These are phyloP conservation scores for Rattus norvegicus DNA, from an alignment of 2,113 vertebrate species.

Conservation along the genomic window DNA sequence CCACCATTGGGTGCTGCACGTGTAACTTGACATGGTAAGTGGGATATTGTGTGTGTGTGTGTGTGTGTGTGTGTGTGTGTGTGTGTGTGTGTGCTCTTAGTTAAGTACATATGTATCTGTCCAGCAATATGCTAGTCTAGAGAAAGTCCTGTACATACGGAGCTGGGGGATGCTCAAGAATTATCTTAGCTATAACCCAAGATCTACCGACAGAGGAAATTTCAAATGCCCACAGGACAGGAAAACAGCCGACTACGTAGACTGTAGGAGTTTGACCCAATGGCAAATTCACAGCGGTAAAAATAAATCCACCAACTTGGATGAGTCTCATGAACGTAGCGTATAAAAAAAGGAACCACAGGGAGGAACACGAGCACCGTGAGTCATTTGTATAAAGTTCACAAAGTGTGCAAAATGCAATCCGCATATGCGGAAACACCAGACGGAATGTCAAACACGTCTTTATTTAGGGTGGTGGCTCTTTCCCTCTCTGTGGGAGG, in stretches of 20 bases:
- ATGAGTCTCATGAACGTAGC: background rate
- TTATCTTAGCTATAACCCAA: background rate
- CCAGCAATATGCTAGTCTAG: background rate
- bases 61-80: too few relatives aligned
- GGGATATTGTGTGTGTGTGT: background rate
- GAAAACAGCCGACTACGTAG: background rate
- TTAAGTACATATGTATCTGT: background rate
- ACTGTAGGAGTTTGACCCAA: background rate
- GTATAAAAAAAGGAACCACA: slow-evolving; percentile 4
- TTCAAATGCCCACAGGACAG: background rate
- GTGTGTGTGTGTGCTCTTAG: too few relatives aligned
- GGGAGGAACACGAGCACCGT: background rate
- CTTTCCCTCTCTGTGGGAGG: background rate
- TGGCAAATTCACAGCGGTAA: background rate
- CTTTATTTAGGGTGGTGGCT: slow-evolving; percentile 8
- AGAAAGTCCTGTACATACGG: background rate
- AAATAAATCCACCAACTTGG: slow-evolving; percentile 21
- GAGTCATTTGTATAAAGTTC: slow-evolving; percentile 24
- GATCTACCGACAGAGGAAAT: background rate
- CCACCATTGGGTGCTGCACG: background rate
- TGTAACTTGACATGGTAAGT: background rate
- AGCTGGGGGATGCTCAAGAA: background rate
- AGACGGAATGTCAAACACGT: background rate
- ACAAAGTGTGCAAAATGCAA: background rate
- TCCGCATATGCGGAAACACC: background rate